phyloP scores from a whole-genome alignment of 2,113 vertebrate species.

The Pelodiscus sinensis region DNA sequence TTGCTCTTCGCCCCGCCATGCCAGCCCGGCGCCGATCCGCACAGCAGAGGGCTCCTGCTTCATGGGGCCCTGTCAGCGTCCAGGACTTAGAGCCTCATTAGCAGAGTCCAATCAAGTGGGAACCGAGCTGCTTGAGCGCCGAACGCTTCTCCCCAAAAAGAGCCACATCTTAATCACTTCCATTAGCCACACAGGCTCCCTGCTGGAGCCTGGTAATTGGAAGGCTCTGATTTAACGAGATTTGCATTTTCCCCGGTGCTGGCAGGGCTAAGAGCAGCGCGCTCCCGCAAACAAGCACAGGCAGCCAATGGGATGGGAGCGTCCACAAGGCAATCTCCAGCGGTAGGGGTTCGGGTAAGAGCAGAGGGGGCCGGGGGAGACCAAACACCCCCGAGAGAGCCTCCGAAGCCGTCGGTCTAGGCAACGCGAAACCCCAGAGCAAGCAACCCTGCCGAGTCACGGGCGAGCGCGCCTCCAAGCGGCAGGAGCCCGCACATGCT shows the following conservation, averaged over 20 bases:
- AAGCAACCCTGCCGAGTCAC: background rate
- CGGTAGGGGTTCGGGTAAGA: too few species aligned
- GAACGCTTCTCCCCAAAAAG: slow-evolving; percentile 52
- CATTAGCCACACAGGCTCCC: slow-evolving; percentile 75
- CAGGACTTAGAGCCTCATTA: slow-evolving; percentile 67
- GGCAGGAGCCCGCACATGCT: background rate
- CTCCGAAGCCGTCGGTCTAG: background rate
- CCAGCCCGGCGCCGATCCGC: slow-evolving; percentile 41
- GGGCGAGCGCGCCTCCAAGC: background rate
- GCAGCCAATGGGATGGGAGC: background rate
- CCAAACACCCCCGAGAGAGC: background rate
- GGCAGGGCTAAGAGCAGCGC: slow-evolving; percentile 38
- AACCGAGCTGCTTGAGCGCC: slow-evolving; percentile 59
- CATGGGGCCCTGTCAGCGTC: slow-evolving; percentile 59
- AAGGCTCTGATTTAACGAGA: slow-evolving; percentile 62
- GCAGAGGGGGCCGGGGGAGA: too few species aligned
- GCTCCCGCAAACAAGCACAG: background rate
- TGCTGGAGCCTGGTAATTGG: slow-evolving; percentile 65
- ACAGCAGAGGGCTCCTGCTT: slow-evolving; percentile 50
- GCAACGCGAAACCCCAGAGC: background rate
- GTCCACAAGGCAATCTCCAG: background rate
- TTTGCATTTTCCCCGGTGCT: slow-evolving; percentile 62
- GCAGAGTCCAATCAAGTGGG: slow-evolving; percentile 65
- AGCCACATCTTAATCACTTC: slow-evolving; percentile 68
- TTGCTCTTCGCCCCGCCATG: background rate